Percentiles rank a stretch among this genome's conserved stretches.
Conservation (phyloP, 2,888 invertebrate genomes). For the Urechis unicinctus region DNA sequence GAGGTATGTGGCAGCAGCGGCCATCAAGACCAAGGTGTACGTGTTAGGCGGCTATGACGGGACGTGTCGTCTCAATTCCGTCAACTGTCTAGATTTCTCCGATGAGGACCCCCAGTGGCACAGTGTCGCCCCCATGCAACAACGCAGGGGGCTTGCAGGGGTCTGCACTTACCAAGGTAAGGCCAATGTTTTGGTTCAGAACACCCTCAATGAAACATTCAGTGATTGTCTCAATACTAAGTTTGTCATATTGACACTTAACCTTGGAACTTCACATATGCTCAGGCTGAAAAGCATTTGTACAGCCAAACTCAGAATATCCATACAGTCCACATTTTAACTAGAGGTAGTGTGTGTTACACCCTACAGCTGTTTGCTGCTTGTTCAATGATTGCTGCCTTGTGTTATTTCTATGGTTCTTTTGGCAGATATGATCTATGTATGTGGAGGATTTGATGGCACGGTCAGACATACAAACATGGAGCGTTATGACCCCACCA, state of each 20-base stretch:
- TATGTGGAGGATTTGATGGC: slow-evolving; percentile 50
- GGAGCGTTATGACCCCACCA: slow-evolving; percentile 42
- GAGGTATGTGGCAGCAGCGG: slow-evolving; percentile 44
- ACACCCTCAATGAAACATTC: no score
- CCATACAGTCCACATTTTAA: no score
- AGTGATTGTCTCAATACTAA: no score
- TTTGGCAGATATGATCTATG: slow-evolving; percentile 41
- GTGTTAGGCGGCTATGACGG: slow-evolving; percentile 49
- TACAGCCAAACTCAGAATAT: no score
- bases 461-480: slow-evolving; percentile 42
- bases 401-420: neutral
- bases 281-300: no score
- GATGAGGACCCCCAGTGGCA: slow-evolving; percentile 37
- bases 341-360: no score
- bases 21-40: slow-evolving; percentile 40
- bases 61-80: slow-evolving; percentile 38
- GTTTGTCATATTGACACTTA: no score
- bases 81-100: slow-evolving; percentile 43
- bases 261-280: no score
- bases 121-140: slow-evolving; percentile 40
- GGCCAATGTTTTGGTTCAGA: no score
- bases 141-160: slow-evolving; percentile 43
- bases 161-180: slow-evolving; percentile 45
- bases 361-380: no score
- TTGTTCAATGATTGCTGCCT: no score